These are phyloP conservation scores for Rhynchonycteris naso DNA, from an alignment of 2,797 vertebrate species.

Conservation along the genomic window DNA sequence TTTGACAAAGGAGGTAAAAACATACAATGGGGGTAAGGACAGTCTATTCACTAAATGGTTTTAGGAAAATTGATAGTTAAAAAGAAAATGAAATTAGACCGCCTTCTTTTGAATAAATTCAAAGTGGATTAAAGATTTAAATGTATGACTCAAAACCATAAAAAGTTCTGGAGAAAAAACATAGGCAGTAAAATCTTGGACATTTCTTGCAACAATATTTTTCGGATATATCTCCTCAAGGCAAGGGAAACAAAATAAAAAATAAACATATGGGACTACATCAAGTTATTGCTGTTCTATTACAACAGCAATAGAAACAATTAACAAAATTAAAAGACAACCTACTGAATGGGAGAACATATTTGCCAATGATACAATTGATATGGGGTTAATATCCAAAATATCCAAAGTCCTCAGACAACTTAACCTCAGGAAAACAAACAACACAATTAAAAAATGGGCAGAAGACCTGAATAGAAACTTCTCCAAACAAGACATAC, in stretches of 20 bases:
- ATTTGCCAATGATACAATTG: background rate
- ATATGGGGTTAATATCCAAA: background rate
- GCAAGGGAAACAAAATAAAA: background rate
- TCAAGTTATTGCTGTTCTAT: background rate
- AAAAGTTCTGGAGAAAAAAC: background rate
- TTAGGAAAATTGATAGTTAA: background rate
- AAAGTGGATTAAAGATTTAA: background rate
- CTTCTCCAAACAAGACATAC: background rate
- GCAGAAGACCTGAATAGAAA: background rate
- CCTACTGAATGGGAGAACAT: background rate
- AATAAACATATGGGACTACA: background rate
- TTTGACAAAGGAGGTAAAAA: background rate
- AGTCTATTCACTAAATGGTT: background rate
- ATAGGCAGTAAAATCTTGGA: background rate
- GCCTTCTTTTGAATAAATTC: background rate
- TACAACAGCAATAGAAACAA: background rate
- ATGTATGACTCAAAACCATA: background rate
- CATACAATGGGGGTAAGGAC: background rate
- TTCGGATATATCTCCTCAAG: background rate
- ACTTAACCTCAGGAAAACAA: background rate
- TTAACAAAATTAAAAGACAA: background rate
- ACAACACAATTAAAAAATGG: background rate
- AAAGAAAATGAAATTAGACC: background rate
- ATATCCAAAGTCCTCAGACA: background rate
- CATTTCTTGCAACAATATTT: background rate